These are phyloP conservation scores for Pollenia griseotomentosa DNA, from an alignment of 2,888 invertebrate genomes.

Conservation along the genomic window DNA sequence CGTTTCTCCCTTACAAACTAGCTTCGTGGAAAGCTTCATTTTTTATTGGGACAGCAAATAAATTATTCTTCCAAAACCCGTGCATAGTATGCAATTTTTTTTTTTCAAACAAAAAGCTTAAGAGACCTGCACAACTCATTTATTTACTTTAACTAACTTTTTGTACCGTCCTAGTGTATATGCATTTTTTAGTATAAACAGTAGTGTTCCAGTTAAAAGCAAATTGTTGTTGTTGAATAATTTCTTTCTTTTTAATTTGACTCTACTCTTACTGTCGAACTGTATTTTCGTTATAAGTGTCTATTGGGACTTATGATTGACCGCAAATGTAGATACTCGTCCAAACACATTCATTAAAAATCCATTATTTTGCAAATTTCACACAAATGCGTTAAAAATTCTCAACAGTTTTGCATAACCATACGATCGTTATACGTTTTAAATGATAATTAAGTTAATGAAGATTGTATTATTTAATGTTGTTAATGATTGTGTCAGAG, in stretches of 20 bases:
- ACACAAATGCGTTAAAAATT: slow-evolving; percentile 45
- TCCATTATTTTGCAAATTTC: slow-evolving; percentile 48
- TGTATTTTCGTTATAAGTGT: not conserved
- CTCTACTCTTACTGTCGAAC: not conserved
- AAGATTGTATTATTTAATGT: slow-evolving; percentile 19
- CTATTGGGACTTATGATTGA: not conserved
- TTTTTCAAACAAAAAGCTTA: no score
- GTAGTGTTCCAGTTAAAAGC: not conserved
- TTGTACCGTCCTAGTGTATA: no score
- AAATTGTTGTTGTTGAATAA: not conserved
- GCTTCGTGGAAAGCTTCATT: no score
- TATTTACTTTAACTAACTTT: no score
- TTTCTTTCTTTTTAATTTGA: not conserved
- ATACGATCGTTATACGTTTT: slow-evolving; percentile 5
- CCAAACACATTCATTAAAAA: slow-evolving; percentile 56
- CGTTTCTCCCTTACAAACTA: no score
- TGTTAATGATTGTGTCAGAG: slow-evolving; percentile 9
- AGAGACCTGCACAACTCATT: no score
- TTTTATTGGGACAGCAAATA: no score
- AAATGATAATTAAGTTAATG: slow-evolving; percentile 23
- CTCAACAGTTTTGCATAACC: not conserved
- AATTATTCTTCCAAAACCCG: no score
- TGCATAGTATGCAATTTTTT: no score
- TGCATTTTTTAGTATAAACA: no score
- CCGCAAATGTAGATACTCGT: not conserved